Evolutionary conservation across 1,140 invertebrate species (phyloP), one percentile per base, ranked within the genome.

Genomic region (Zaprionus africanus): DNA sequence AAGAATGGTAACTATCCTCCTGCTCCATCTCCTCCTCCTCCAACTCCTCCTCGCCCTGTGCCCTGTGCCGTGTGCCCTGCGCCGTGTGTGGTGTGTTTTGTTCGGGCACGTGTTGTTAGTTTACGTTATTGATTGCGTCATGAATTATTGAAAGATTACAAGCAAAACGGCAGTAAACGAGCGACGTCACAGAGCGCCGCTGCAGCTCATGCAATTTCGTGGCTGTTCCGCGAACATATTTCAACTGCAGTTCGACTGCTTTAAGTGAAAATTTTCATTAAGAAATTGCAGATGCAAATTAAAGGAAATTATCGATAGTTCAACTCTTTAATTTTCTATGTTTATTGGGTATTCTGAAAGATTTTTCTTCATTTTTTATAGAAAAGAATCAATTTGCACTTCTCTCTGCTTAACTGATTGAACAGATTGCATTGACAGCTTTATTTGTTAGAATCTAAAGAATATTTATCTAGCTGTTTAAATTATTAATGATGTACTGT

Each of bases 41-140:
- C n/a, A 22, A 24, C 13, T 12, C 2, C 31, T 3, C 49, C 28
- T 28, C 11, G 12, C 17, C 5, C 13, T 22, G 22, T 22, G 12
- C 17, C 5, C 13, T 22, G 22, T 22, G 22, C 22, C 22, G 22
- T 31, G 6, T 17, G n/a, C 58, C 13, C 12, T 43, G 4, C 12
- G 17, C 26, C 59, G 26, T 17, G 11, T 22, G 43, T 9, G 49
- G 31, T 36, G 28, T 61, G 41, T 56, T 26, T 71, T 62, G 67
- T 61, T 71, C 24, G 43, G 69, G 63, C 77, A 84, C 79, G 75
- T 85, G 82, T 85, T 58, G 76, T 79, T 82, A 71, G 79, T 75
- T 85, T 77, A 81, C 85, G 82, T 90, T 88, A 90, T 84, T 90
- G 86, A 90, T 90, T 90, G 82, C 76, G 82, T 77, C 81, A 82